Base-by-base conservation (phyloP, 2,888 invertebrate genomes). In the Habrosyne pyritoides region DNA sequence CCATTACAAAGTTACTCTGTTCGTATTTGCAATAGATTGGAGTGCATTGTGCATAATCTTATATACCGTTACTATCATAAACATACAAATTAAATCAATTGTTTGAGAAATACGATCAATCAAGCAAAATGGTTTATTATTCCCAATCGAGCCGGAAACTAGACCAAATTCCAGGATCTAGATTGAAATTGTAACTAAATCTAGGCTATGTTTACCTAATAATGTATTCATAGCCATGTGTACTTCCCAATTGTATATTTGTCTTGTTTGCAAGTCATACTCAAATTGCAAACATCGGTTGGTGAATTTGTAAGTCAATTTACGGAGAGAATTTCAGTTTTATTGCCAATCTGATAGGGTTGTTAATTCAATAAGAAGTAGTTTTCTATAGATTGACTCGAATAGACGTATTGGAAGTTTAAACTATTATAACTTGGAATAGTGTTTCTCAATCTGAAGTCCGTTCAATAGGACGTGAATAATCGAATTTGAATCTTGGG, bases 171-270 rank as follows among this genome's bases (percentile, higher is more conserved):
- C 36, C 14, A 14, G 8, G 8, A 42, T 42, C 42, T 42, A 42
- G 42, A 42, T 18, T 18, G 18, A 18, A 42, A 42, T 18, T 18
- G 18, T 18, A 42, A 18, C 42, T 42, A 42, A n/a, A 42, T 18
- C 18, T 42, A 7, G 14, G 7, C 36, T 30, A 3, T 42, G 42
- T 42, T 42, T 42, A 42, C 42, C 42, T 18, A 8, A 42, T 50
- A 50, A 30, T 12, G 26, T 50, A 50, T 26, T 24, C 24, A 26
- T 14, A 14, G 48, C 14, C 22, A 10, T 24, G 14, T 24, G 28
- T 50, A 50, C 30, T 50, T 50, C 30, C 28, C 8, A 30, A 28
- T 30, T 30, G 28, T 26, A 21, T 50, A 30, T 50, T 50, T 50
- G 28, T 50, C 30, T 50, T 50, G 49, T 50, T 36, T 36, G 18